Conservation (phyloP, 2,888 invertebrate genomes). For the Rhagonycha lutea region DNA sequence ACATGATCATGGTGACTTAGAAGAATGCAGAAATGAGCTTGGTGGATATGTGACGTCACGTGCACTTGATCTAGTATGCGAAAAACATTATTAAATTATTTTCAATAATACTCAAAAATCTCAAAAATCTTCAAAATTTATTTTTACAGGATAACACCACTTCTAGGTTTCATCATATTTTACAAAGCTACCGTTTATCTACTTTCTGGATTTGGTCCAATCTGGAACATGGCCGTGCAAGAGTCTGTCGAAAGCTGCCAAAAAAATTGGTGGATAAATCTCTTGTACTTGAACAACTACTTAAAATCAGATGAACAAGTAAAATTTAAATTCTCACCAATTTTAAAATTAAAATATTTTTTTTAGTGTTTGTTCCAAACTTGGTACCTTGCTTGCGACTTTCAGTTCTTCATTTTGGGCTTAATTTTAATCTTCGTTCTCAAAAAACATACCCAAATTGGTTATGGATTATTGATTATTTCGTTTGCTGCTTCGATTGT, state of each 20-base stretch:
- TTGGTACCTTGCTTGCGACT: background rate
- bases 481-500: background rate
- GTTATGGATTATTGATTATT: background rate
- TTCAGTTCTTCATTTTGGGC: background rate
- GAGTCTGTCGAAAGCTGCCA: background rate
- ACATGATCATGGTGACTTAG: no score
- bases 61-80: no score
- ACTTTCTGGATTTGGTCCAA: background rate
- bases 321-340: background rate
- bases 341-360: background rate
- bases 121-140: no score
- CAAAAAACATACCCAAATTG: background rate
- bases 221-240: background rate
- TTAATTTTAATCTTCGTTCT: background rate
- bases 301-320: background rate
- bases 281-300: background rate
- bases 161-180: background rate
- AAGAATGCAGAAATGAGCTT: no score
- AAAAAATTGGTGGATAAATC: background rate
- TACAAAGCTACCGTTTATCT: background rate
- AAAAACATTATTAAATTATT: no score
- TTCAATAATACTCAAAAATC: no score
- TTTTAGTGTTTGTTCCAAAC: background rate
- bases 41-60: no score
- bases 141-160: background rate